Percentiles rank a stretch among this genome's conserved stretches.
Evolutionary conservation across 2,113 vertebrate species (phyloP).

Genomic region (Marcusenius ussheri): DNA sequence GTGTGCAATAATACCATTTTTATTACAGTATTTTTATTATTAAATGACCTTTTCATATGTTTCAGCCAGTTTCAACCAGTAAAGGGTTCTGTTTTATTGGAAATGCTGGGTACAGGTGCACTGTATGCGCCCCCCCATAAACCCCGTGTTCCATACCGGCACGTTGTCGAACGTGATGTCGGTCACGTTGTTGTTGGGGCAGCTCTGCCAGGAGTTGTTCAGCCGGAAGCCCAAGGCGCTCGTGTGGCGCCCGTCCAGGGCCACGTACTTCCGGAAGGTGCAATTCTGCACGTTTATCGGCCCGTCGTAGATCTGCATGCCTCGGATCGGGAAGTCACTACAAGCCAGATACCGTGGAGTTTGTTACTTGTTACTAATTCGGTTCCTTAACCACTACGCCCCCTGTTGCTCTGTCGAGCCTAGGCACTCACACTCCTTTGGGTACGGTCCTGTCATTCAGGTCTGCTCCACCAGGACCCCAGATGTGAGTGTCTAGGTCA

Average conservation of each 20-base stretch:
- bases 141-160: slow-evolving; percentile 67
- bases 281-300: slow-evolving; percentile 89
- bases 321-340: slow-evolving; percentile 88
- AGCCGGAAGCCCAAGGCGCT: slow-evolving; percentile 91
- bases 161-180: slow-evolving; percentile 76
- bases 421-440: slow-evolving; percentile 73
- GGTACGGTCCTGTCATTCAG: slow-evolving; percentile 77
- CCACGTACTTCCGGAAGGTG: slow-evolving; percentile 84
- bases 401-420: background rate
- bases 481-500: slow-evolving; percentile 63
- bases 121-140: background rate
- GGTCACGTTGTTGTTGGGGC: slow-evolving; percentile 88
- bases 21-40: background rate
- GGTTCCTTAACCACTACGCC: background rate
- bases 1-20: background rate
- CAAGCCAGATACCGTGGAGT: background rate
- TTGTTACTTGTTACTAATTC: background rate
- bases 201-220: slow-evolving; percentile 97
- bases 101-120: background rate
- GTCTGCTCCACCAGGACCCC: slow-evolving; percentile 82
- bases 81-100: background rate
- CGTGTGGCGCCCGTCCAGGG: slow-evolving; percentile 83
- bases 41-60: background rate
- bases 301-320: slow-evolving; percentile 91
- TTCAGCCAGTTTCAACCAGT: background rate